phyloP scores from a whole-genome alignment of 2,888 invertebrate species.

The Augochlorella aurata region DNA sequence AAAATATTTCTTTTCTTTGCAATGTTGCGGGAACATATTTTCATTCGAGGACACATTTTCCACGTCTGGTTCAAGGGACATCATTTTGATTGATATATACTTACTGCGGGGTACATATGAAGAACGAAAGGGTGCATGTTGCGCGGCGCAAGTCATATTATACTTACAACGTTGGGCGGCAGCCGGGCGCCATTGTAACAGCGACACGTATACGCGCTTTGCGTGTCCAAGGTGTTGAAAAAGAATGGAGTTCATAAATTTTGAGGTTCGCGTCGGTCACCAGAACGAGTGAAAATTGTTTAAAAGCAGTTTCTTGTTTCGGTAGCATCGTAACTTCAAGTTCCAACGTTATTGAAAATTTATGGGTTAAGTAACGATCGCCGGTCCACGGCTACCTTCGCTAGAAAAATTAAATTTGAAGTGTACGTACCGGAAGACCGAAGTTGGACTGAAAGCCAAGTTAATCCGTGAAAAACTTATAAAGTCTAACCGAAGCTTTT shows the following conservation, averaged over 20 bases:
- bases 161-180: constrained; percentile 43
- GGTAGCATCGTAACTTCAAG: constrained; percentile 1
- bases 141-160: constrained; percentile 57
- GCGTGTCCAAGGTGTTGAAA: constrained; percentile 11
- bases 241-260: constrained; percentile 10
- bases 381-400: not conserved
- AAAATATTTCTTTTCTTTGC: not conserved
- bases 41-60: no score
- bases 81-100: constrained; percentile 9
- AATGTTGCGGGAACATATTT: not conserved
- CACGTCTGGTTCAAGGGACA: not conserved
- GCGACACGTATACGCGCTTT: constrained; percentile 24
- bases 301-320: constrained; percentile 28
- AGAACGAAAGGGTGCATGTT: constrained; percentile 35
- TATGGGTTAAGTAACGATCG: not conserved
- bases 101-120: constrained; percentile 3
- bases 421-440: not conserved
- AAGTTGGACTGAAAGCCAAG: not conserved
- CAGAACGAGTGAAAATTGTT: not conserved
- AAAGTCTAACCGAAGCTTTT: not conserved
- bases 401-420: not conserved
- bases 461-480: not conserved
- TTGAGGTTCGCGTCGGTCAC: no score
- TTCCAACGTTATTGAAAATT: constrained; percentile 5
- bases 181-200: constrained; percentile 53